Conservation (phyloP, 1,140 invertebrate genomes). For the Sycophila sp. region DNA sequence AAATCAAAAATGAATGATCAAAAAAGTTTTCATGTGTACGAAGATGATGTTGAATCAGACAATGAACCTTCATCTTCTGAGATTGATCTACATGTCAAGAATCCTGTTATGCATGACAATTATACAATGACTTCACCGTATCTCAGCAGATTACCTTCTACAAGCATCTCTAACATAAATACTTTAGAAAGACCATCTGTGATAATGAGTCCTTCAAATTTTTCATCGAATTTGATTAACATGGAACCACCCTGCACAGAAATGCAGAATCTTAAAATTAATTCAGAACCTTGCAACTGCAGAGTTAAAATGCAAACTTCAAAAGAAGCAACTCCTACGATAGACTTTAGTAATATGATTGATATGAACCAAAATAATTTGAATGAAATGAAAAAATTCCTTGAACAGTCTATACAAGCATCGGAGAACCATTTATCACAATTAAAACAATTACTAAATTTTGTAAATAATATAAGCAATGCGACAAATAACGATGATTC, state of each 20-base stretch:
- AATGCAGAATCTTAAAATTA: constrained; percentile 6
- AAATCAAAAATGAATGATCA: background rate
- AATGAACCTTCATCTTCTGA: constrained; percentile 4
- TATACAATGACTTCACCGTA: constrained; percentile 21
- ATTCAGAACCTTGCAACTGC: background rate
- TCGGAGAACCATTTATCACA: constrained; percentile 21
- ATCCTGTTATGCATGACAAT: background rate
- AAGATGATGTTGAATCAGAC: constrained; percentile 3
- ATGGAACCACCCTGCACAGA: background rate
- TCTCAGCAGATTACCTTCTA: background rate
- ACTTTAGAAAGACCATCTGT: constrained; percentile 30
- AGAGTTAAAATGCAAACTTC: background rate
- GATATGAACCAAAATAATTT: background rate
- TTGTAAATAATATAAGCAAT: constrained; percentile 13
- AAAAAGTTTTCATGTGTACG: background rate
- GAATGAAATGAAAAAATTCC: constrained; percentile 1
- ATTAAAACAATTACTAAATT: constrained; percentile 31
- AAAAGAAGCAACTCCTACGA: constrained; percentile 6
- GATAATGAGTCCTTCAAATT: constrained; percentile 23
- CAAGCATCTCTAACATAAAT: background rate
- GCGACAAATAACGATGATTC: background rate
- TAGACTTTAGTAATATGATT: constrained; percentile 14
- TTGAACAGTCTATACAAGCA: constrained; percentile 29
- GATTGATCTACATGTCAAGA: background rate
- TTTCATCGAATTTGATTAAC: background rate